phyloP scores from a whole-genome alignment of 1,140 invertebrate species.

The Lucilia sericata region DNA sequence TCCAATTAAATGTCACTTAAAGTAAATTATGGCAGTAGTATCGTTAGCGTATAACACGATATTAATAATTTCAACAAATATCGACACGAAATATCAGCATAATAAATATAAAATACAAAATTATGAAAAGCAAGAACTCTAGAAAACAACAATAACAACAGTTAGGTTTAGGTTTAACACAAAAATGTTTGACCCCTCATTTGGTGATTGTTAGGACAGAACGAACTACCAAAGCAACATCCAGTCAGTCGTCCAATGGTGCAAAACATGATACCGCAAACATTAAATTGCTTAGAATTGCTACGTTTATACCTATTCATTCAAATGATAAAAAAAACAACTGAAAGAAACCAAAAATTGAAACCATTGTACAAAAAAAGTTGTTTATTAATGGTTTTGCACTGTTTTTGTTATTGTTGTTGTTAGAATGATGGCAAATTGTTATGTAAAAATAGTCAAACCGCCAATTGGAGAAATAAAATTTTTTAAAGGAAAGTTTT shows the following conservation, averaged over 20 bases:
- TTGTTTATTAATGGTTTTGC: constrained; percentile 40
- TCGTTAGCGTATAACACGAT: constrained; percentile 14
- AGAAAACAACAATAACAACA: no score
- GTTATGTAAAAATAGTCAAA: constrained; percentile 34
- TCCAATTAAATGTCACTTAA: constrained; percentile 35
- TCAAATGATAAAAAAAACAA: background rate
- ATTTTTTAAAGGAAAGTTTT: background rate
- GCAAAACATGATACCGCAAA: constrained; percentile 26
- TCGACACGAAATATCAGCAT: constrained; percentile 28
- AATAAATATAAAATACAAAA: background rate
- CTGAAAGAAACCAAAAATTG: constrained; percentile 4
- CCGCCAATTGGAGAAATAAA: background rate
- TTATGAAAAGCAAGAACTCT: background rate
- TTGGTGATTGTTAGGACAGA: constrained; percentile 14
- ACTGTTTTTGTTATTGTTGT: background rate
- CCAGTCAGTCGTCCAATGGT: background rate
- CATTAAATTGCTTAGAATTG: constrained; percentile 38
- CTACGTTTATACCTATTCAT: background rate
- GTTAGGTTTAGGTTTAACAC: background rate
- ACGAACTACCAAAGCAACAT: background rate
- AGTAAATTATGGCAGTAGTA: background rate
- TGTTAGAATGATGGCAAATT: constrained; percentile 27
- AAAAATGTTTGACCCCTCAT: constrained; percentile 14
- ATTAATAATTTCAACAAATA: constrained; percentile 7
- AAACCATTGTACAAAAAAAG: background rate